These are phyloP conservation scores for Caenorhabditis sp. DNA, from an alignment of 2,888 invertebrate genomes.

Conservation along the genomic window DNA sequence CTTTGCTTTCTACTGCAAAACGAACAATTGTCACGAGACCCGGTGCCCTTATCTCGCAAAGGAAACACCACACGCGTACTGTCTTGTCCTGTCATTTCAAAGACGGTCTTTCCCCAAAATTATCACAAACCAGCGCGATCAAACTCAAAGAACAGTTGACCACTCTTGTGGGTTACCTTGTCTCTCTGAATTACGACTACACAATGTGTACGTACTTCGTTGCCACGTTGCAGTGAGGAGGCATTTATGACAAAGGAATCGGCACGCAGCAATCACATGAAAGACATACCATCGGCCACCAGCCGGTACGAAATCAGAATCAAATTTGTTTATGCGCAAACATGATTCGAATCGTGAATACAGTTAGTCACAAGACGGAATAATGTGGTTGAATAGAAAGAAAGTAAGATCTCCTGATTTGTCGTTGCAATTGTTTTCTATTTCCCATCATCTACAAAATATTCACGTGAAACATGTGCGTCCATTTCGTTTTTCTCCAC, in stretches of 20 bases:
- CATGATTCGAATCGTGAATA: slow-evolving; percentile 51
- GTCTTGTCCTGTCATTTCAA: slow-evolving; percentile 21
- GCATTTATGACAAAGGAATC: neutral
- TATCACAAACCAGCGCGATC: slow-evolving; percentile 60
- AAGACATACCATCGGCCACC: neutral
- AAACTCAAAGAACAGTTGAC: slow-evolving; percentile 55
- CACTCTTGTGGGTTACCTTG: slow-evolving; percentile 48
- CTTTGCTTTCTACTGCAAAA: slow-evolving; percentile 11
- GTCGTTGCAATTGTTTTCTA: slow-evolving; percentile 37
- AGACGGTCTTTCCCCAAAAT: slow-evolving; percentile 47
- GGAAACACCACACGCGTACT: slow-evolving; percentile 29
- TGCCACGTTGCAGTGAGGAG: neutral
- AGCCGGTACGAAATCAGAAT: slow-evolving; percentile 37
- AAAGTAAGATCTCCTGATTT: slow-evolving; percentile 48
- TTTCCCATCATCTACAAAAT: neutral
- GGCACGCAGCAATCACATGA: slow-evolving; percentile 50
- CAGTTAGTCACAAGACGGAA: slow-evolving; percentile 39
- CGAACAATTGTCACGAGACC: slow-evolving; percentile 45
- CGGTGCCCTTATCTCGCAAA: slow-evolving; percentile 20
- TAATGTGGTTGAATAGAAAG: slow-evolving; percentile 14
- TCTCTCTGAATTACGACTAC: slow-evolving; percentile 10
- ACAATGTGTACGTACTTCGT: neutral
- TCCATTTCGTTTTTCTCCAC: neutral
- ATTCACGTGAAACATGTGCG: slow-evolving; percentile 49
- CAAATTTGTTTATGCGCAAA: slow-evolving; percentile 49